These are phyloP conservation scores for Bradysia coprophila DNA, from an alignment of 1,140 invertebrate genomes.

Conservation along the genomic window DNA sequence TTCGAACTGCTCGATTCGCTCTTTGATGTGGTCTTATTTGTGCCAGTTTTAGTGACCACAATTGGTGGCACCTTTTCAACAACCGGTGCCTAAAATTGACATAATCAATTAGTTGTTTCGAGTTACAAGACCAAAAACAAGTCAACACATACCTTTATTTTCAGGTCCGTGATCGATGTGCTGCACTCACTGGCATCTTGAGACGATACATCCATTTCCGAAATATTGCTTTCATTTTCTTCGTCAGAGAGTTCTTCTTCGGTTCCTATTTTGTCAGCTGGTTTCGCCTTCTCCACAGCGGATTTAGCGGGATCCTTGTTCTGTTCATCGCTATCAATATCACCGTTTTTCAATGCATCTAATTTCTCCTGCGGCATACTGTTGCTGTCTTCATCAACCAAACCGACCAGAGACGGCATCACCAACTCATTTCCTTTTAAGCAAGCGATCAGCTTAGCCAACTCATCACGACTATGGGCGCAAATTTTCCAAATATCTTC, in stretches of 20 bases:
- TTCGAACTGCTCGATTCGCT: not conserved
- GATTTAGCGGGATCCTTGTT: too few relatives aligned
- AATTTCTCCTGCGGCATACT: slow-evolving; percentile 15
- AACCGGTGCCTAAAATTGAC: too few relatives aligned
- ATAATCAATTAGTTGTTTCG: not conserved
- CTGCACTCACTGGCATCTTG: not conserved
- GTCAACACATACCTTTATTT: not conserved
- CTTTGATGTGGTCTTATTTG: not conserved
- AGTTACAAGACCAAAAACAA: not conserved
- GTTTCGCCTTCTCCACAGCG: slow-evolving; percentile 6
- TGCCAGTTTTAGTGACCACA: too few relatives aligned
- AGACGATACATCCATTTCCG: slow-evolving; percentile 1
- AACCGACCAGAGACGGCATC: slow-evolving; percentile 28
- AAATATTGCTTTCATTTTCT: slow-evolving; percentile 1
- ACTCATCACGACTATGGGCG: slow-evolving; percentile 61
- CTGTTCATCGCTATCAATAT: slow-evolving; percentile 18
- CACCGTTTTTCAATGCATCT: slow-evolving; percentile 8
- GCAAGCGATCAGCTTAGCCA: slow-evolving; percentile 51
- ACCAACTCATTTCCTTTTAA: slow-evolving; percentile 47
- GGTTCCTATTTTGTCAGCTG: slow-evolving; percentile 3
- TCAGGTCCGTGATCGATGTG: not conserved
- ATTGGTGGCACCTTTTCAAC: too few relatives aligned
- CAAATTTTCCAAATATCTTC: slow-evolving; percentile 90
- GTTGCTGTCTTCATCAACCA: slow-evolving; percentile 45
- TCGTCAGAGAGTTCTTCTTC: slow-evolving; percentile 5